phyloP scores from a whole-genome alignment of 1,140 invertebrate species.

The Phthorimaea operculella region DNA sequence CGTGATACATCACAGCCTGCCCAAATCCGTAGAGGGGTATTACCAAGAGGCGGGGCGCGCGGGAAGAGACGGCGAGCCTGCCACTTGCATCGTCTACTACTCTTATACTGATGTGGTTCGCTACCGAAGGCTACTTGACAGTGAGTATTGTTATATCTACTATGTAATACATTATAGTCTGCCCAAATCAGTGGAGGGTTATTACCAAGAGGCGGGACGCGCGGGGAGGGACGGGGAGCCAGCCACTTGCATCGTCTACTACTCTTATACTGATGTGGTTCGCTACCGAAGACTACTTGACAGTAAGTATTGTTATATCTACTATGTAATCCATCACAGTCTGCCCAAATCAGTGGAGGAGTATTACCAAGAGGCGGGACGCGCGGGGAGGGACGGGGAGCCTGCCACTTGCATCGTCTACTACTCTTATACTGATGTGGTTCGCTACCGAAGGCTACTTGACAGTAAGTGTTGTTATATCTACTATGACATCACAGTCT shows the following conservation, averaged over 20 bases:
- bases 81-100: slow-evolving; percentile 91
- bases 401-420: slow-evolving; percentile 86
- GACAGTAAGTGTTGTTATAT: slow-evolving; percentile 71
- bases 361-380: slow-evolving; percentile 97
- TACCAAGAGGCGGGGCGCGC: slow-evolving; percentile 98
- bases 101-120: slow-evolving; percentile 84
- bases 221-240: slow-evolving; percentile 91
- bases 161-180: slow-evolving; percentile 93
- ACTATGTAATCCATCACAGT: slow-evolving; percentile 91
- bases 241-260: slow-evolving; percentile 89
- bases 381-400: slow-evolving; percentile 93
- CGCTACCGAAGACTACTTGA: slow-evolving; percentile 81
- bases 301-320: slow-evolving; percentile 69
- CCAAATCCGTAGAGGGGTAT: slow-evolving; percentile 97
- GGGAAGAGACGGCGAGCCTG: slow-evolving; percentile 87
- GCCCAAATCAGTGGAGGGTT: slow-evolving; percentile 97
- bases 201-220: slow-evolving; percentile 97
- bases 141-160: slow-evolving; percentile 69
- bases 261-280: slow-evolving; percentile 84
- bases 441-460: slow-evolving; percentile 79
- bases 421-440: slow-evolving; percentile 87
- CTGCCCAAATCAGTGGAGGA: slow-evolving; percentile 97
- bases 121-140: slow-evolving; percentile 78
- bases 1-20: slow-evolving; percentile 92
- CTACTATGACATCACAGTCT: slow-evolving; percentile 93